phyloP scores from a whole-genome alignment of 2,888 invertebrate genomes.

The Iphiclides podalirius region DNA sequence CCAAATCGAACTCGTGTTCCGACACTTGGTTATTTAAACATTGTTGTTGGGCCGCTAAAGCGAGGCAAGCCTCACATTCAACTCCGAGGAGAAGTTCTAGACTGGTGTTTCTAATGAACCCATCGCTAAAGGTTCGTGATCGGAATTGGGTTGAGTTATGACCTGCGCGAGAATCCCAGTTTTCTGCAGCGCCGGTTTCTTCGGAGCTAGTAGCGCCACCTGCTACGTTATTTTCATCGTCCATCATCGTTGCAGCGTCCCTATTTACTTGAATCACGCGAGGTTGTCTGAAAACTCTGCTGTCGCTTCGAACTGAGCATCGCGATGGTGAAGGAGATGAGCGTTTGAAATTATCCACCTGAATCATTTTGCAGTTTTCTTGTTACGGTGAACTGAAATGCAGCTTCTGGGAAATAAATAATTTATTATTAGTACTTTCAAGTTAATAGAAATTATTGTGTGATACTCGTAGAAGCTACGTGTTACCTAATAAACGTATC shows the following conservation, averaged over 20 bases:
- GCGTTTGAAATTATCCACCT: constrained; percentile 66
- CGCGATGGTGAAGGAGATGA: constrained; percentile 74
- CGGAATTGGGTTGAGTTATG: constrained; percentile 64
- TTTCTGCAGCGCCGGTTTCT: constrained; percentile 37
- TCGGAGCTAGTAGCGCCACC: constrained; percentile 29
- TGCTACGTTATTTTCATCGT: constrained; percentile 49
- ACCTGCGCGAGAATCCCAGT: constrained; percentile 53
- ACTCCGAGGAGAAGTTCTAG: constrained; percentile 74
- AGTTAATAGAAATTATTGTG: too few relatives aligned
- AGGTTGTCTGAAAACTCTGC: constrained; percentile 65
- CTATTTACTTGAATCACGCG: constrained; percentile 75
- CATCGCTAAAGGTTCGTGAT: constrained; percentile 74
- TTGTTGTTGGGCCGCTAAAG: constrained; percentile 64
- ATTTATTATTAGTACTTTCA: too few relatives aligned
- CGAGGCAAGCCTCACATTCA: constrained; percentile 74
- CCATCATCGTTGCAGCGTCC: constrained; percentile 75
- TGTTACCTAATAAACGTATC: too few relatives aligned
- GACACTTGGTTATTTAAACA: constrained; percentile 63
- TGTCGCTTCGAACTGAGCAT: constrained; percentile 69
- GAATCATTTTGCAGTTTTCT: constrained; percentile 55
- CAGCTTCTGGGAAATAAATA: constrained; percentile 1
- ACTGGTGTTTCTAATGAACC: constrained; percentile 73
- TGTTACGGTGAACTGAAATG: neutral
- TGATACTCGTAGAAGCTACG: too few relatives aligned
- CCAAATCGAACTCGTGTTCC: constrained; percentile 66